These are phyloP conservation scores for Dufourea novaeangliae DNA, from an alignment of 1,140 invertebrate species.

Conservation along the genomic window DNA sequence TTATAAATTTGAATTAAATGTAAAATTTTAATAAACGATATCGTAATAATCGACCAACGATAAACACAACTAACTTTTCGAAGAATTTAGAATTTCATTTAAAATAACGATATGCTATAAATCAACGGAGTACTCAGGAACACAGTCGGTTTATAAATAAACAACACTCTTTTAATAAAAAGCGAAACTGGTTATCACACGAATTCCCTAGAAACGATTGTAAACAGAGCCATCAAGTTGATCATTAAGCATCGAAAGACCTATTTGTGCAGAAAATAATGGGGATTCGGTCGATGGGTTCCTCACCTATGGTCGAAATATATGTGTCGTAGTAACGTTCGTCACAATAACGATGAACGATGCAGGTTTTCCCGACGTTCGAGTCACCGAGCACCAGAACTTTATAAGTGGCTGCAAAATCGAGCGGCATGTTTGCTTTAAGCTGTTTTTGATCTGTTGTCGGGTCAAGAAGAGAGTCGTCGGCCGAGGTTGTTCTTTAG, in stretches of 20 bases:
- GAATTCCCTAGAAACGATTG: neutral
- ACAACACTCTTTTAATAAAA: too few relatives aligned
- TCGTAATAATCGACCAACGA: too few relatives aligned
- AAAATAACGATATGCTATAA: too few relatives aligned
- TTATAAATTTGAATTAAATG: too few relatives aligned
- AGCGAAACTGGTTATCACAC: neutral
- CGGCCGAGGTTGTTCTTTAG: slow-evolving; percentile 66
- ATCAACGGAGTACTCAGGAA: too few relatives aligned
- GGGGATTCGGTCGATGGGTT: neutral
- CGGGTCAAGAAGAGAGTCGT: slow-evolving; percentile 70
- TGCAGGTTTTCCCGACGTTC: slow-evolving; percentile 95
- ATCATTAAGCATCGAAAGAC: neutral
- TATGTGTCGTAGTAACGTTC: slow-evolving; percentile 95
- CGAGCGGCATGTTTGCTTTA: slow-evolving; percentile 86
- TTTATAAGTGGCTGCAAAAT: slow-evolving; percentile 92
- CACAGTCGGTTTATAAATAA: too few relatives aligned
- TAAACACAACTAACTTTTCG: too few relatives aligned
- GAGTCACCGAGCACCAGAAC: slow-evolving; percentile 94
- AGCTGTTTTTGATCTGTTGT: slow-evolving; percentile 70
- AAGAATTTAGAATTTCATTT: too few relatives aligned
- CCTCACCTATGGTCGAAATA: slow-evolving; percentile 94
- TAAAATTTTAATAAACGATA: too few relatives aligned
- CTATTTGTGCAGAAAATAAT: neutral
- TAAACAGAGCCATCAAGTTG: slow-evolving; percentile 5
- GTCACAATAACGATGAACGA: slow-evolving; percentile 94